phyloP scores from a whole-genome alignment of 2,888 invertebrate genomes.

The Troilus luridus region DNA sequence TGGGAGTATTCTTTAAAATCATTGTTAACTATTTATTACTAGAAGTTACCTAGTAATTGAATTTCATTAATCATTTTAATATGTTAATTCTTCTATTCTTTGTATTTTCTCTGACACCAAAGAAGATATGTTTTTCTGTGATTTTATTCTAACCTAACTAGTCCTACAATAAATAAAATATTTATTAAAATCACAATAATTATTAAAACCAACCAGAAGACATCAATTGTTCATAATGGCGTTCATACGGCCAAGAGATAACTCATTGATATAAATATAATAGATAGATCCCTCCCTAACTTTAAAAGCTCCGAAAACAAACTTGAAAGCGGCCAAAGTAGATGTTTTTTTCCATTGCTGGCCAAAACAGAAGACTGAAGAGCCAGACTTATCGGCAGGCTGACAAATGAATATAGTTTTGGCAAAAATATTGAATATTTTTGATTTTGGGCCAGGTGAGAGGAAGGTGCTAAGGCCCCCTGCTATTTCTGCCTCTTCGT shows the following conservation, averaged over 20 bases:
- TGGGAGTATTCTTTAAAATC: too few species aligned
- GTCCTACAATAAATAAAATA: too few species aligned
- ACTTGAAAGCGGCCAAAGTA: constrained; percentile 32
- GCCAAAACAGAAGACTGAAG: background rate
- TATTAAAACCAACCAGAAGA: too few species aligned
- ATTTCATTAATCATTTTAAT: too few species aligned
- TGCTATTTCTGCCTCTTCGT: background rate
- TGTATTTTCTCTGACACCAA: too few species aligned
- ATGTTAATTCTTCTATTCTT: too few species aligned
- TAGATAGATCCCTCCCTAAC: background rate
- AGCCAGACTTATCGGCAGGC: constrained; percentile 28
- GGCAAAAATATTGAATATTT: constrained; percentile 33
- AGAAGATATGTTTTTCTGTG: too few species aligned
- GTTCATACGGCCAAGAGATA: background rate
- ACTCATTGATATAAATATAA: too few species aligned
- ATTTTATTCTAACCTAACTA: too few species aligned
- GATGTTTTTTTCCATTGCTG: background rate
- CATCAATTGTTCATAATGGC: background rate
- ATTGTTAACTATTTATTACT: too few species aligned
- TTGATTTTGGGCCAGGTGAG: constrained; percentile 10
- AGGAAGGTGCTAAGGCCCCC: background rate
- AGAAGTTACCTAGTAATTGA: too few species aligned
- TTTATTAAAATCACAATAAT: too few species aligned
- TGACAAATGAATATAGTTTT: constrained; percentile 43
- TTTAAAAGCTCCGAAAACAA: background rate